Evolutionary conservation across 2,797 vertebrate species (phyloP), one percentile per base, ranked within the genome.

Genomic region (Myripristis murdjan): DNA sequence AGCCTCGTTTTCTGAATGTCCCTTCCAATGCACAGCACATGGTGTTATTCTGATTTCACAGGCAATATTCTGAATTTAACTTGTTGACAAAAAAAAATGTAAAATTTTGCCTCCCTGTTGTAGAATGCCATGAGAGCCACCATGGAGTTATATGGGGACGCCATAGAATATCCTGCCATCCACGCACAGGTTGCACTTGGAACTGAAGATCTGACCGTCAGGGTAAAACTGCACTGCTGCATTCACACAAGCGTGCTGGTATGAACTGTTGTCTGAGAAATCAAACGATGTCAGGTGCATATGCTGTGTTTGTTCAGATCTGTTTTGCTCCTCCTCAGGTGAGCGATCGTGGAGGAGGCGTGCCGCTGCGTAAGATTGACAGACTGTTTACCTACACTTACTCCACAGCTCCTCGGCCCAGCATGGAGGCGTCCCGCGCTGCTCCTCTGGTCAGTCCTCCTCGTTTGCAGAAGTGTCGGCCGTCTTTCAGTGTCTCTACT

Each of bases 61-160:
- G n/a, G n/a, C 37, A 39, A 39, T 39, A 39, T 14, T 39, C 2
- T 10, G 12, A 5, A 10, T 7, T 39, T 6, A 14, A 39, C 10
- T 14, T 39, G 37, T 10, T 11, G 12, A 39, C 9, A 10, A n/a
- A n/a, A n/a, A n/a, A n/a, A n/a, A n/a, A n/a, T n/a, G n/a, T n/a
- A 57, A 24, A 1, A 1, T 4, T 16, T 41, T 44, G 39, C 39
- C 18, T 16, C 35, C 37, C 70, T 91, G 70, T 85, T 92, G 75
- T 88, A 99, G 98, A 99, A 99, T 51, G 97, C 98, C 74, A 99
- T 99, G 98, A 94, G 98, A 53, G 98, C 98, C 58, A 99, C 98
- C 52, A 98, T 99, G 97, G 98, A 99, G 86, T 88, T 96, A 28
- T 84, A 96, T 2, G 96, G 95, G 0, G 96, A 97, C 28, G 85